These are phyloP conservation scores for Axinella damicornis DNA, from an alignment of 37 sponge, comb jelly and placozoan genomes.

Conservation along the genomic window DNA sequence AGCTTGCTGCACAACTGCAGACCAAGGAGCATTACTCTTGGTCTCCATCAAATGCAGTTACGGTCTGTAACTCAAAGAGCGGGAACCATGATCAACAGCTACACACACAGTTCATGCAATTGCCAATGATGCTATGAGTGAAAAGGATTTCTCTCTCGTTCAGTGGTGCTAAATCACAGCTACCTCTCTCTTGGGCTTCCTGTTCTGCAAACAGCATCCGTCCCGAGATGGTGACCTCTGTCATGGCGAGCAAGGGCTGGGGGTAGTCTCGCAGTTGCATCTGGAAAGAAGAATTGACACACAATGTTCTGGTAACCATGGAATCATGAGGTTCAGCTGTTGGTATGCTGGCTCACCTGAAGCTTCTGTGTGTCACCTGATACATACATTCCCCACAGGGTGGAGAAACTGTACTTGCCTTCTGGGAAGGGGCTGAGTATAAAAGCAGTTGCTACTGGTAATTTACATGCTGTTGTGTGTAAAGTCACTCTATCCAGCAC, in stretches of 20 bases:
- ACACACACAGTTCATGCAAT: background rate
- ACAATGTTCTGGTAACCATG: too few relatives aligned
- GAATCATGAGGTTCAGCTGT: too few relatives aligned
- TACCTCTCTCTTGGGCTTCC: constrained; percentile 72
- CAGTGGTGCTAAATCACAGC: too few relatives aligned
- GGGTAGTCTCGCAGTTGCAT: constrained; percentile 84
- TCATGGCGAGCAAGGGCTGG: constrained; percentile 54
- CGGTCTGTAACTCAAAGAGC: too few relatives aligned
- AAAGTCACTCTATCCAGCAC: too few relatives aligned
- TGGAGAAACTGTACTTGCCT: constrained; percentile 61
- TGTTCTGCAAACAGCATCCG: constrained; percentile 85
- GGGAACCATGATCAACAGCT: too few relatives aligned
- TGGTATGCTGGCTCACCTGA: constrained; percentile 29
- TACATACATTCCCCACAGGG: constrained; percentile 81
- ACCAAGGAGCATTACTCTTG: too few relatives aligned
- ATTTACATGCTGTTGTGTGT: too few relatives aligned
- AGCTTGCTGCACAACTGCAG: too few relatives aligned
- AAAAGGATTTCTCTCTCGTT: background rate
- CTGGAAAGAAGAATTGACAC: constrained; percentile 28
- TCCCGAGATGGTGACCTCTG: constrained; percentile 60
- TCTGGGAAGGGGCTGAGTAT: constrained; percentile 72
- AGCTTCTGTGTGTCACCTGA: constrained; percentile 46
- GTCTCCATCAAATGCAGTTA: too few relatives aligned
- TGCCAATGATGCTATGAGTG: background rate
- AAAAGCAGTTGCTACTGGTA: too few relatives aligned